Conservation (phyloP, 2,888 invertebrate species). For the Cheilosia urbana region DNA sequence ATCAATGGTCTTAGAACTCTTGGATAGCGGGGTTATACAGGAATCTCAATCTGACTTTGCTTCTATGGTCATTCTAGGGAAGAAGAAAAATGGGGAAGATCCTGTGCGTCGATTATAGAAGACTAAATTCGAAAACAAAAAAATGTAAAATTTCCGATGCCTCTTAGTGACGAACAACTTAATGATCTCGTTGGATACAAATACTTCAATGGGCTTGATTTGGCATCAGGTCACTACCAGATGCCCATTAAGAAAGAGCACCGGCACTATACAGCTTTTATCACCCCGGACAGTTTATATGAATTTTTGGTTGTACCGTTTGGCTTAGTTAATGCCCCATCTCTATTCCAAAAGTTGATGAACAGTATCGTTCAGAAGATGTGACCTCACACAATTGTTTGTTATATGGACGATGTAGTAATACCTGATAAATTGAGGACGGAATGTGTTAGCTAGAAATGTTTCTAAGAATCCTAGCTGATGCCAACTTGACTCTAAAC, state of each 20-base stretch:
- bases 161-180: conserved; percentile 13
- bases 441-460: conserved; percentile 11
- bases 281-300: conserved; percentile 35
- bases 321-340: conserved; percentile 21
- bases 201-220: conserved; percentile 4
- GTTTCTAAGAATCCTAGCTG: background rate
- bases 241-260: conserved; percentile 24
- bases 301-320: conserved; percentile 26
- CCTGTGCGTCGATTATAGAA: conserved; percentile 22
- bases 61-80: conserved; percentile 19
- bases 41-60: conserved; percentile 21
- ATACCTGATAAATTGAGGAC: conserved; percentile 4
- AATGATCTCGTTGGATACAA: background rate
- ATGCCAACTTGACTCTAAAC: conserved; percentile 14
- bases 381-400: background rate
- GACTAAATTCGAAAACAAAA: conserved; percentile 2
- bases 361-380: conserved; percentile 8
- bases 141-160: conserved; percentile 23
- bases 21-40: background rate
- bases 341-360: conserved; percentile 21
- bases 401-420: conserved; percentile 26
- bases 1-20: background rate
- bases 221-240: conserved; percentile 33
- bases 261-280: conserved; percentile 1
- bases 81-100: conserved; percentile 36